Evolutionary conservation across 2,888 invertebrate species (phyloP).

Genomic region (Caenorhabditis sp.): DNA sequence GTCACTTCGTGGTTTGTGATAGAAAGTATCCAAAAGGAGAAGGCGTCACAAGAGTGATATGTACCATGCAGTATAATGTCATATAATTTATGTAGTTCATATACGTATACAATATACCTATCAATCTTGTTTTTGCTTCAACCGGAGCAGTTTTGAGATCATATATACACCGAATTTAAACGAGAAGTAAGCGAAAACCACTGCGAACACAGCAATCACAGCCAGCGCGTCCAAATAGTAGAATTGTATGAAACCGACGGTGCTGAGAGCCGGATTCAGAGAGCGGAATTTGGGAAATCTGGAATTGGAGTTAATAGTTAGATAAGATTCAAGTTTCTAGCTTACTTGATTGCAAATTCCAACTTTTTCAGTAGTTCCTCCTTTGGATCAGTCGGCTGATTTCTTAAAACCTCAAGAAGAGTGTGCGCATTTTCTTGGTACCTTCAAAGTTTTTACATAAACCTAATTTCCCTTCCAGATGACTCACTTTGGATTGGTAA

Average conservation of each 20-base stretch:
- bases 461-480: too few species aligned
- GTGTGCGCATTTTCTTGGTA: constrained; percentile 25
- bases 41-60: too few species aligned
- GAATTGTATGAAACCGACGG: constrained; percentile 8
- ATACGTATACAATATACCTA: neutral
- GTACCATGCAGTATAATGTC: too few species aligned
- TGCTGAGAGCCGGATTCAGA: constrained; percentile 19
- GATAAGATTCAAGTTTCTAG: neutral
- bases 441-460: too few species aligned
- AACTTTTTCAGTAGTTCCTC: constrained; percentile 33
- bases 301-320: neutral
- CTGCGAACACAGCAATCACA: neutral
- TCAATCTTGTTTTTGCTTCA: neutral
- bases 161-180: neutral
- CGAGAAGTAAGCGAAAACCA: neutral
- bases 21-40: too few species aligned
- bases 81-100: too few species aligned
- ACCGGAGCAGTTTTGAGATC: neutral
- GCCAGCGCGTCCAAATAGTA: constrained; percentile 32
- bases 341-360: constrained; percentile 45
- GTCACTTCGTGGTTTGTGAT: neutral
- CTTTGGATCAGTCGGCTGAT: constrained; percentile 46
- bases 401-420: constrained; percentile 12
- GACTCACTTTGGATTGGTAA: too few species aligned
- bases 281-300: constrained; percentile 34